Evolutionary conservation across 2,888 invertebrate genomes (phyloP).

Genomic region (Agrochola macilenta): DNA sequence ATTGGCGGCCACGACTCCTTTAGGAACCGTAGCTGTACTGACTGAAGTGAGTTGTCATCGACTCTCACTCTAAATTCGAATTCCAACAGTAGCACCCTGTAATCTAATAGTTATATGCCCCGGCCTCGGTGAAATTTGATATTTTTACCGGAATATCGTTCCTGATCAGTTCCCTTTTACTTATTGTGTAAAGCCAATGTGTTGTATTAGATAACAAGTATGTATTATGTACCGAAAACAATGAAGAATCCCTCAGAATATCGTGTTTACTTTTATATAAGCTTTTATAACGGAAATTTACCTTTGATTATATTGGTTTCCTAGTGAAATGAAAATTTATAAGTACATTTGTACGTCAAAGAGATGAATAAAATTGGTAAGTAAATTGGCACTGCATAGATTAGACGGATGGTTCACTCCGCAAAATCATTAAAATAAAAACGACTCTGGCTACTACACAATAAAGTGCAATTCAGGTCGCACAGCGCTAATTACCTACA

Average conservation of each 20-base stretch:
- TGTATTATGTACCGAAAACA: conserved; percentile 52
- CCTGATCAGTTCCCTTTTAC: conserved; percentile 64
- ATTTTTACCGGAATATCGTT: conserved; percentile 68
- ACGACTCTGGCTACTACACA: too few relatives aligned
- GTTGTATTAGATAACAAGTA: conserved; percentile 63
- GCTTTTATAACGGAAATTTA: conserved; percentile 9
- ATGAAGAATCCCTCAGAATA: conserved; percentile 49
- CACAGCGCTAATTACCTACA: too few relatives aligned
- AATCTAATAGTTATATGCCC: conserved; percentile 66
- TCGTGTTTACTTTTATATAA: conserved; percentile 32
- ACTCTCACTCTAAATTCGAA: conserved; percentile 15
- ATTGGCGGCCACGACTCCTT: not conserved
- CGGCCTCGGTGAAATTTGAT: conserved; percentile 69
- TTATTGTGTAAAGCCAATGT: conserved; percentile 69
- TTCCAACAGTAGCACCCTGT: conserved; percentile 53
- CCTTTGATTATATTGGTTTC: conserved; percentile 11
- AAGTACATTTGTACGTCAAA: too few relatives aligned
- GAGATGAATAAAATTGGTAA: too few relatives aligned
- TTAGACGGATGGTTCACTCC: too few relatives aligned
- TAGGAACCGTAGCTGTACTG: not conserved
- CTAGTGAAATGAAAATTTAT: too few relatives aligned
- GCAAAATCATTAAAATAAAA: too few relatives aligned
- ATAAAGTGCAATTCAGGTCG: too few relatives aligned
- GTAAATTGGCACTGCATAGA: too few relatives aligned
- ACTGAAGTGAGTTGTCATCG: not conserved